Evolutionary conservation across 2,113 vertebrate genomes (phyloP).

Genomic region (Mesitornis unicolor): DNA sequence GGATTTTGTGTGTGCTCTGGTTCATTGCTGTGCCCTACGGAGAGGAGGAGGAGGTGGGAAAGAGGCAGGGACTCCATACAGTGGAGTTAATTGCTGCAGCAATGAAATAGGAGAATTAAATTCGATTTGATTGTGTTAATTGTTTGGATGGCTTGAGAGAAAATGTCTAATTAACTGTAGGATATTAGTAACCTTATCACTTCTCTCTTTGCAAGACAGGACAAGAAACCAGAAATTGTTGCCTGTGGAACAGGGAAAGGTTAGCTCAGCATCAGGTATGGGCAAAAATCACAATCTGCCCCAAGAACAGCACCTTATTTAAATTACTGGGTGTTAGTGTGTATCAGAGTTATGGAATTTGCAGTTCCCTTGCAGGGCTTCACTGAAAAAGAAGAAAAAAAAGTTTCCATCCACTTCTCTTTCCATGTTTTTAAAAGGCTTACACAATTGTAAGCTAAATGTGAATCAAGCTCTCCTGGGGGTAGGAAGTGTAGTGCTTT

Average conservation of each 20-base stretch:
- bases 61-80: background rate
- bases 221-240: background rate
- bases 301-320: background rate
- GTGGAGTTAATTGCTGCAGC: background rate
- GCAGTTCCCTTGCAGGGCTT: background rate
- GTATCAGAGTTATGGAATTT: background rate
- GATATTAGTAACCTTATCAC: background rate
- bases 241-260: background rate
- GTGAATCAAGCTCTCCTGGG: background rate
- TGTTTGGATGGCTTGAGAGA: conserved; percentile 9
- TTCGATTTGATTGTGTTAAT: background rate
- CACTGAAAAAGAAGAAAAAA: background rate
- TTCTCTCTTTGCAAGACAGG: background rate
- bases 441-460: background rate
- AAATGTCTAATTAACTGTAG: background rate
- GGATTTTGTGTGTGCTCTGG: background rate
- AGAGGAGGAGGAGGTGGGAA: background rate
- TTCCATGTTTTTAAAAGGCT: background rate
- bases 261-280: background rate
- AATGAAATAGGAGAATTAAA: background rate
- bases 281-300: background rate
- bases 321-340: background rate
- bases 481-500: background rate
- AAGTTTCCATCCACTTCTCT: background rate
- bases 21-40: background rate